Evolutionary conservation across 2,888 invertebrate species (phyloP), one percentile per base, ranked within the genome.

Genomic region (Girardia tigrina): DNA sequence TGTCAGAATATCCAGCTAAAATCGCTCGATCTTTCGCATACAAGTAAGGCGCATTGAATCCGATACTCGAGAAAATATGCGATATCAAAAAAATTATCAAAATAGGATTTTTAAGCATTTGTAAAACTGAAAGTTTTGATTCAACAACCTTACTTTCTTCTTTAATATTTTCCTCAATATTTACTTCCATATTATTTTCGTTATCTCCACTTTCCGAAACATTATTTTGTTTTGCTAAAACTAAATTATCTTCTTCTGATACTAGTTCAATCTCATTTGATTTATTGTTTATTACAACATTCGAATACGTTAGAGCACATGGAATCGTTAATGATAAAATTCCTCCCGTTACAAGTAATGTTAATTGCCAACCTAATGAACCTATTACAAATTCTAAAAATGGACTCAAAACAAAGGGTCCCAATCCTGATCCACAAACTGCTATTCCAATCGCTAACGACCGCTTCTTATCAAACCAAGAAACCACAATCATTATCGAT

Each of bases 21-120:
- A 79, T 77, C 0, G 90, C 92, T 79, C 91, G 80, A 78, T 85
- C 85, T 26, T 93, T 91, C 75, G 92, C 86, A 80, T 90, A 97
- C 84, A 91, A 88, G 83, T 91, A 97, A 0, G 97, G 97, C 26
- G 95, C 91, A 83, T 94, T 95, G 86, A 95, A 94, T 2, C 83
- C 84, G 86, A 93, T 88, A 89, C 94, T 91, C 0, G 94, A 94
- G 78, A 95, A 88, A 81, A 92, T 91, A 28, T 95, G 95, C 78
- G 93, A 91, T 28, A 91, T 80, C 1, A 91, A 90, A 70, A 98
- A 87, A 56, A 95, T 86, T 77, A 93, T 86, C 83, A 97, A 97
- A 0, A 92, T 90, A 0, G 90, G 90, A 69, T 93, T 4, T 56
- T 16, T 56, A 6, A 56, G 4, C 23, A 56, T 12, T 56, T 56